Evolutionary conservation across 2,113 vertebrate species (phyloP), one percentile per base, ranked within the genome.

Genomic region (Antennarius striatus): DNA sequence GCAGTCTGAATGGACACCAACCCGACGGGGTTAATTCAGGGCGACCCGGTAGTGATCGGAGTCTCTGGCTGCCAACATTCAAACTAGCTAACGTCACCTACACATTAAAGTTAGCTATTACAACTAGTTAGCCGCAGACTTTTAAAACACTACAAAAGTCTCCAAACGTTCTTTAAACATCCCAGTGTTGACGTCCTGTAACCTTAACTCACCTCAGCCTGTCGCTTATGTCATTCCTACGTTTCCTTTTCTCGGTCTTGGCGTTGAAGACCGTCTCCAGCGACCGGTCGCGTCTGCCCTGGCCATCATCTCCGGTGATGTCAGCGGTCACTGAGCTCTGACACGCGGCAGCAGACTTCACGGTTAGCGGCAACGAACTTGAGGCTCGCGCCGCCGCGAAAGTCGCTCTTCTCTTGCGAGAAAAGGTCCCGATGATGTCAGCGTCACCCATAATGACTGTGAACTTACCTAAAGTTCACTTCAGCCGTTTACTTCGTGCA

Each of bases 141-240:
- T 22, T 22, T 22, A 22, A 22, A 22, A 22, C 22, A 22, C 22
- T 22, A 13, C 13, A n/a, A 15, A 6, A 48, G 2, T 48, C 7
- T n/a, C 10, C 16, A 28, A 51, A 51, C 10, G 32, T 36, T 7
- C 32, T 7, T 17, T 7, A 2, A 17, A n/a, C 48, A 50, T 48
- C 17, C 3, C 3, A 51, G 1, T 1, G 17, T 3, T 14, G 11
- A 36, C 45, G 3, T 10, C 1, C 10, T 1, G 3, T 2, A 0
- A 43, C 3, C 3, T 3, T 0, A 36, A 22, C 88, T 88, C 76
- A 92, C 92, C 86, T 89, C 40, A 92, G 17, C 42, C 64, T 63
- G 7, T 89, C 89, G 10, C 66, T 53, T 1, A 47, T 42, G 39
- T 82, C 88, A 43, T 14, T 53, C 59, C 14, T 79, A 32, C 58